These are phyloP conservation scores for Venturia canescens DNA, from an alignment of 1,140 invertebrate species.

Conservation along the genomic window DNA sequence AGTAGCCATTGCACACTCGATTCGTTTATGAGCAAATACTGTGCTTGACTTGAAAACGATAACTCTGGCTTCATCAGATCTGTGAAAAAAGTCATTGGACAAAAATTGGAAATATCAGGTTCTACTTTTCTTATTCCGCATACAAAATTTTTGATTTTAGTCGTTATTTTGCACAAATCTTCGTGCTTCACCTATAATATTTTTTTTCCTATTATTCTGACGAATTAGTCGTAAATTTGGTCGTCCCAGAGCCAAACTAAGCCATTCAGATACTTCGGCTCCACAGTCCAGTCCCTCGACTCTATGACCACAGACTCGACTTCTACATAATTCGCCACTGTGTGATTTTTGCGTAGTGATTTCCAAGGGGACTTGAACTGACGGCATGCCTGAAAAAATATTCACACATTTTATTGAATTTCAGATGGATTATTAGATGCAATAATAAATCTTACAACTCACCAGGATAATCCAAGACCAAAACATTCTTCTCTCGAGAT, in stretches of 20 bases:
- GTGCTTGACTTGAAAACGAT: conserved; percentile 91
- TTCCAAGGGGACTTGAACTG: conserved; percentile 75
- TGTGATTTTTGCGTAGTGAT: conserved; percentile 48
- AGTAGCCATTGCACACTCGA: conserved; percentile 85
- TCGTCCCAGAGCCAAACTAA: conserved; percentile 81
- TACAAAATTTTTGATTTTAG: background rate
- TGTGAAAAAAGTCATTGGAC: conserved; percentile 51
- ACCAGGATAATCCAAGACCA: conserved; percentile 86
- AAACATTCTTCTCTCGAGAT: conserved; percentile 78
- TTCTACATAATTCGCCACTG: conserved; percentile 79
- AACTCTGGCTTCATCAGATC: conserved; percentile 75
- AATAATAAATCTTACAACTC: conserved; percentile 47
- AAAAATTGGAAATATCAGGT: background rate
- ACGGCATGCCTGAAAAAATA: conserved; percentile 75
- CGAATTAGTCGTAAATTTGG: conserved; percentile 84
- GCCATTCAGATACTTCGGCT: conserved; percentile 85
- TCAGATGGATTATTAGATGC: background rate
- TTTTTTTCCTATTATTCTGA: conserved; percentile 73
- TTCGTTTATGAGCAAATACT: conserved; percentile 89
- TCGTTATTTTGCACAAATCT: background rate
- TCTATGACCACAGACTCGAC: conserved; percentile 91
- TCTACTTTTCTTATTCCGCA: background rate
- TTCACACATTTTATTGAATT: background rate
- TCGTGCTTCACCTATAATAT: conserved; percentile 53
- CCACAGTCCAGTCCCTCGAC: conserved; percentile 91